Percentiles rank a stretch among this genome's conserved stretches.
phyloP scores from a whole-genome alignment of 2,797 vertebrate genomes.

The Urophycis tenuis region DNA sequence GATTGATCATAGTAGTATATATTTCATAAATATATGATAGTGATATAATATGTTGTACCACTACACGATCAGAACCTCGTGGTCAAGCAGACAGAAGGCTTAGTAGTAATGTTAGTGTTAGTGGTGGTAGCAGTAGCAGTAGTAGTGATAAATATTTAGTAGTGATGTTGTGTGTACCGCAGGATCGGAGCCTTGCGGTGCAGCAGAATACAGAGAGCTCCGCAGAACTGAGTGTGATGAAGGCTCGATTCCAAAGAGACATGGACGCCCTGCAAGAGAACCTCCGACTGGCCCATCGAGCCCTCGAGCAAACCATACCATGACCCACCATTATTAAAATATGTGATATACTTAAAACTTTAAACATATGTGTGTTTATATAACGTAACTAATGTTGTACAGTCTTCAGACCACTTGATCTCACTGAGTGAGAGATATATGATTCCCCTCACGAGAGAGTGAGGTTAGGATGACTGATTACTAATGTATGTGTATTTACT shows the following conservation, averaged over 20 bases:
- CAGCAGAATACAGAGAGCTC: slow-evolving; percentile 59
- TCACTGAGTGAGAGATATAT: neutral
- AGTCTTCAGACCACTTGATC: neutral
- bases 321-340: slow-evolving; percentile 17
- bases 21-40: neutral
- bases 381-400: no score
- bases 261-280: slow-evolving; percentile 61
- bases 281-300: slow-evolving; percentile 57
- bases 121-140: neutral
- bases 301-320: slow-evolving; percentile 42
- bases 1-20: neutral
- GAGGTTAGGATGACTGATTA: no score
- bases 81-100: neutral
- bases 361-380: neutral
- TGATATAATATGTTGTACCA: neutral
- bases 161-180: neutral
- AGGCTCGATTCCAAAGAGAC: slow-evolving; percentile 51
- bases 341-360: neutral
- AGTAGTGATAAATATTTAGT: neutral
- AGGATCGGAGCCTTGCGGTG: slow-evolving; percentile 60
- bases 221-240: slow-evolving; percentile 54
- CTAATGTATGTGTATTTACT: no score
- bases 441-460: no score
- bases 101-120: no score
- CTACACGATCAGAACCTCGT: neutral